Evolutionary conservation across 2,888 invertebrate species (phyloP).

Genomic region (Yponomeuta cagnagella): DNA sequence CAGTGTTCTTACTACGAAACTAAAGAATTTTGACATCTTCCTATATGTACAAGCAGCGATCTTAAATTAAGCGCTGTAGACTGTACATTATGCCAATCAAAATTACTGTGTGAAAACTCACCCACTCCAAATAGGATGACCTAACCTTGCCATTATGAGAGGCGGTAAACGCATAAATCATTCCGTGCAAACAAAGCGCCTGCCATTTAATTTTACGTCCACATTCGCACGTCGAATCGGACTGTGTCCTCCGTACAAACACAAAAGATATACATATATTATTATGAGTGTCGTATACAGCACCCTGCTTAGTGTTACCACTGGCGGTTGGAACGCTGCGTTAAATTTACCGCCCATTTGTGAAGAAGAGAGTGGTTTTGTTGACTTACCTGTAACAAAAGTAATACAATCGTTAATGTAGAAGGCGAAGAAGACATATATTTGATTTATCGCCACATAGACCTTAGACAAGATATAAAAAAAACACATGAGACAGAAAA

Average conservation of each 20-base stretch:
- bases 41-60: too few species aligned
- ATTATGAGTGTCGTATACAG: background rate
- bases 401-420: background rate
- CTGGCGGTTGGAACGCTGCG: conserved; percentile 6
- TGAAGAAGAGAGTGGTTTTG: too few species aligned
- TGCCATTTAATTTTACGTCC: conserved; percentile 6
- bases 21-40: too few species aligned
- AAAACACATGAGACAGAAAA: too few species aligned
- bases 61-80: too few species aligned
- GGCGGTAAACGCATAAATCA: conserved; percentile 9
- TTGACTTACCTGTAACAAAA: conserved; percentile 11
- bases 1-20: too few species aligned
- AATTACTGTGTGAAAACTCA: background rate
- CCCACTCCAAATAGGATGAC: background rate
- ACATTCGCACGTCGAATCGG: conserved; percentile 8
- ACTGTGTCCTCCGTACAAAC: conserved; percentile 3
- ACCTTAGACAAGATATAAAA: too few species aligned
- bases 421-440: background rate
- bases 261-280: background rate
- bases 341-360: background rate
- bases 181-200: background rate
- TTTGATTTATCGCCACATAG: background rate
- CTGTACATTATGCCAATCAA: background rate
- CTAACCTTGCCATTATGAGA: background rate
- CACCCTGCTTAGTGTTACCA: background rate